Base-by-base conservation (phyloP, 2,888 invertebrate species). In the Patella ulyssiponensis region DNA sequence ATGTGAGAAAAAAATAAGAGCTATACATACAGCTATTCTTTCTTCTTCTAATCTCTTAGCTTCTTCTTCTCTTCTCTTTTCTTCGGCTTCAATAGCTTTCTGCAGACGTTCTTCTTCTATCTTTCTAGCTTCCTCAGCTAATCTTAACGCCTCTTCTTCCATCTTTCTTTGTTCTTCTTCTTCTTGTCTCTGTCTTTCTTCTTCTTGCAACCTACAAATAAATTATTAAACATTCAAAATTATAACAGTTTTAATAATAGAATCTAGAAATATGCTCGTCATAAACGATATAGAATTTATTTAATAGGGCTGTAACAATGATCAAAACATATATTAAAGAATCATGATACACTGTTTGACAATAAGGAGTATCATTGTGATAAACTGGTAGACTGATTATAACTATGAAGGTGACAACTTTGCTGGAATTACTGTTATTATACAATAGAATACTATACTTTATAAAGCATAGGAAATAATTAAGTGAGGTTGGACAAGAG, bases 91-190 rank as follows among this genome's bases (percentile, higher is more conserved):
- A 83, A 95, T 95, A 85, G 97, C 97, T 91, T 94, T 95, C 91
- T 94, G 94, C 77, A 98, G 94, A 86, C 98, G 94, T 91, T 97
- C 96, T 88, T 97, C 96, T 90, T 98, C 97, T 74, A 95, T 94
- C 81, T 94, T 93, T 27, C 96, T 94, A 89, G 97, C 96, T 90
- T 96, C 94, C 86, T 95, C 95, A 80, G 94, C 76, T 94, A 93
- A 81, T 69, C 88, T 84, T 53, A 90, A 79, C 78, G 96, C 95
- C 90, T 97, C 96, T 87, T 95, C 95, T 89, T 96, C 96, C 78
- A 95, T 94, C 71, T 95, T 93, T 74, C 95, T 93, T 90, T 97
- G 95, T 85, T 96, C 94, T 91, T 97, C 97, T 88, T 97, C 97
- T 90, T 97, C 97, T 81, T 94, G 93, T 77, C 93, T 93, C 84